Evolutionary conservation across 2,797 vertebrate genomes (phyloP), one percentile per base, ranked within the genome.

Genomic region (Menidia menidia): DNA sequence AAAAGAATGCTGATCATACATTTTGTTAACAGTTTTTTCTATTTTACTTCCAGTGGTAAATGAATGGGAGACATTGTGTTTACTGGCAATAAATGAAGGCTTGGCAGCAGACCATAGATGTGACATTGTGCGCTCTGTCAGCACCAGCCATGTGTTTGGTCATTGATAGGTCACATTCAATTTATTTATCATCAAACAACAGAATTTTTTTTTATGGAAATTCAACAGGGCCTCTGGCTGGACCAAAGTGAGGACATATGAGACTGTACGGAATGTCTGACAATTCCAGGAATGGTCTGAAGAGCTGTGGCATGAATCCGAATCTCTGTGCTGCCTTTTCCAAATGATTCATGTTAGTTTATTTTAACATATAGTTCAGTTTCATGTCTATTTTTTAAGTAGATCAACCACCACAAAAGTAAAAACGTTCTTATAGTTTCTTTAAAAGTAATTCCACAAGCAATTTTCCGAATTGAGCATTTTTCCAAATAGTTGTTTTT

Each of bases 161-260:
- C 8, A 51, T 19, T 4, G 13, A 13, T 51, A 13, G 19, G 48
- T 51, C 13, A 13, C 48, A 51, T 51, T 51, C 19, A 25, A 62
- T 50, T 62, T 61, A 25, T 35, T 51, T 48, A 62, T 14, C 33
- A 62, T 62, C 39, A 48, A 12, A 19, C 60, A 50, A 48, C n/a
- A 62, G 6, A 50, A 51, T 33, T 50, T 62, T 62, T 33, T 48
- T 18, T 62, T 25, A 62, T 51, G 35, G 30, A 51, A 62, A 39
- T 51, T 50, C 18, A 61, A 32, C 14, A 19, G 33, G 15, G 15
- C 39, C n/a, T 51, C 48, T 51, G 48, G 19, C 19, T 8, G 18
- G 45, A 48, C 45, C 45, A 48, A 18, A 48, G 9, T 51, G 19
- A 51, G 3, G 48, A 51, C 48, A 30, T 51, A 19, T 51, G 48